phyloP scores from a whole-genome alignment of 2,888 invertebrate species.

The Carcina quercana region DNA sequence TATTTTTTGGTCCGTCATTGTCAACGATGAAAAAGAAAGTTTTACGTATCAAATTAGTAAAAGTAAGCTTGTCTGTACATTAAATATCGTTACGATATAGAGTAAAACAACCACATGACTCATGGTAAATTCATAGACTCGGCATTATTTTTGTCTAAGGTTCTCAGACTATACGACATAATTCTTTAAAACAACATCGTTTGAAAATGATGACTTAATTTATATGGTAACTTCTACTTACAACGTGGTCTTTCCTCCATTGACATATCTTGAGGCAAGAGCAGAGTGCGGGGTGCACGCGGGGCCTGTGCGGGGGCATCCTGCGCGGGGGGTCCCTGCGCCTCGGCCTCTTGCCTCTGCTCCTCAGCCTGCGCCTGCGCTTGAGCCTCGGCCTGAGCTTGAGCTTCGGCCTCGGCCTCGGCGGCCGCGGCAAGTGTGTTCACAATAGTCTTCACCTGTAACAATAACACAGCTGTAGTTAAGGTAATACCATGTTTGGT shows the following conservation, averaged over 20 bases:
- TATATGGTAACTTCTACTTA: too few relatives aligned
- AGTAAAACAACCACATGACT: too few relatives aligned
- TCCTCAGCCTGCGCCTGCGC: slow-evolving; percentile 40
- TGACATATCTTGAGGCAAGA: slow-evolving; percentile 74
- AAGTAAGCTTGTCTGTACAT: too few relatives aligned
- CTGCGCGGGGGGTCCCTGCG: slow-evolving; percentile 38
- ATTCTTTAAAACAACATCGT: too few relatives aligned
- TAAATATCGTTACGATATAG: too few relatives aligned
- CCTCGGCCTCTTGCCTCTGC: slow-evolving; percentile 26
- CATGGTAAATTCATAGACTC: too few relatives aligned
- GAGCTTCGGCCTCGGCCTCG: slow-evolving; percentile 44
- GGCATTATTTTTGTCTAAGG: too few relatives aligned
- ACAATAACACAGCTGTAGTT: neutral
- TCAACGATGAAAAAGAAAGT: too few relatives aligned
- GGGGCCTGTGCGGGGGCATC: slow-evolving; percentile 54
- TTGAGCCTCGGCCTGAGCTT: slow-evolving; percentile 36
- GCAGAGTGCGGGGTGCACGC: slow-evolving; percentile 69
- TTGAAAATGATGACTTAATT: too few relatives aligned
- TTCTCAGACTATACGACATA: too few relatives aligned
- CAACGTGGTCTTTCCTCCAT: slow-evolving; percentile 84
- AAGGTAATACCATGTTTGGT: neutral
- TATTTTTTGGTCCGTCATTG: too few relatives aligned
- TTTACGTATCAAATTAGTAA: too few relatives aligned
- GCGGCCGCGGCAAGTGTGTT: slow-evolving; percentile 61
- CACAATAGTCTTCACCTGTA: slow-evolving; percentile 62